phyloP scores from a whole-genome alignment of 2,888 invertebrate genomes.

The Microctonus brassicae region DNA sequence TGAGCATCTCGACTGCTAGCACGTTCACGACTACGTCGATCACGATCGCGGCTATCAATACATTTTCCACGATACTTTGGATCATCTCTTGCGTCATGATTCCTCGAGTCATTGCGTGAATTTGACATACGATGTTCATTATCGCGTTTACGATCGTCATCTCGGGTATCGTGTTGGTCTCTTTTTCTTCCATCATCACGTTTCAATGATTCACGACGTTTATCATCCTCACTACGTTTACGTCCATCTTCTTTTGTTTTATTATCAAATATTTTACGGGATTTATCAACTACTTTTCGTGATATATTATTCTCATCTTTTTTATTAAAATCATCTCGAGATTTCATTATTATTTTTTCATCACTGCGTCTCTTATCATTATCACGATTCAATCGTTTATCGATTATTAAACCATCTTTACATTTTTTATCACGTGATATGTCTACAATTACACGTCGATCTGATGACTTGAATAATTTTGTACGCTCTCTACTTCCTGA shows the following conservation, averaged over 20 bases:
- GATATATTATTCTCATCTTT: conserved; percentile 67
- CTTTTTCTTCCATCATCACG: conserved; percentile 65
- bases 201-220: conserved; percentile 64
- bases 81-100: conserved; percentile 48
- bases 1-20: conserved; percentile 44
- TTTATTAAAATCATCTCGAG: conserved; percentile 52
- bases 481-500: conserved; percentile 64
- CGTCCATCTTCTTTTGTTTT: conserved; percentile 57
- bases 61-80: conserved; percentile 45
- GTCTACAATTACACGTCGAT: conserved; percentile 64
- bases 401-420: conserved; percentile 55
- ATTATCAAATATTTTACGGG: conserved; percentile 49
- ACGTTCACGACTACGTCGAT: conserved; percentile 44
- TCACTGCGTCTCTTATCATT: conserved; percentile 61
- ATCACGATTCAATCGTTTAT: conserved; percentile 54
- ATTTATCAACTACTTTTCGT: conserved; percentile 51
- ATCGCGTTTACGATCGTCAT: conserved; percentile 59
- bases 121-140: conserved; percentile 52
- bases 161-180: conserved; percentile 54
- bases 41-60: conserved; percentile 44
- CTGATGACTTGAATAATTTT: conserved; percentile 58
- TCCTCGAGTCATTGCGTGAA: conserved; percentile 55
- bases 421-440: conserved; percentile 58
- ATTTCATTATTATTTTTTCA: conserved; percentile 46
- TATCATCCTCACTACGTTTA: conserved; percentile 65